A percentile compares a stretch with the other conserved stretches of the same genome.
These are phyloP conservation scores for Hyposmocoma kahamanoa DNA, from an alignment of 1,140 invertebrate species.

Conservation along the genomic window DNA sequence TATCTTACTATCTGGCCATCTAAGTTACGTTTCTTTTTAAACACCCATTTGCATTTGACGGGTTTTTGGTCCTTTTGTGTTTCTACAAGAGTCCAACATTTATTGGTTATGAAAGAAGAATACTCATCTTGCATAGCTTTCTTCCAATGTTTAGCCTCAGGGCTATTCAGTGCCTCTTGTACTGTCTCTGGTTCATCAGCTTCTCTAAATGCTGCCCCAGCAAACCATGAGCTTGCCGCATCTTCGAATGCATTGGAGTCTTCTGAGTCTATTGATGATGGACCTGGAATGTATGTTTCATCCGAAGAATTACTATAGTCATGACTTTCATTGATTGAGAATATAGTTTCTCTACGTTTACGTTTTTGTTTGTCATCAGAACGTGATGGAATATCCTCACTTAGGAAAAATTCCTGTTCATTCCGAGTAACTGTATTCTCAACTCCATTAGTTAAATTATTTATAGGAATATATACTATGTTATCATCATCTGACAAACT, in stretches of 20 bases:
- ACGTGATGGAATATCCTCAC: not conserved
- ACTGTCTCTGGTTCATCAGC: not conserved
- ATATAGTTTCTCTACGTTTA: too few relatives aligned
- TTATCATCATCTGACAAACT: too few relatives aligned
- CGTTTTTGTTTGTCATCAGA: not conserved
- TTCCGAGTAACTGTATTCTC: too few relatives aligned
- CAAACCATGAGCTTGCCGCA: not conserved
- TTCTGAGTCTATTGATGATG: not conserved
- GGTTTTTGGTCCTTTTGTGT: slow-evolving; percentile 16
- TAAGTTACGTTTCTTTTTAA: slow-evolving; percentile 24
- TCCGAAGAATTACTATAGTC: not conserved
- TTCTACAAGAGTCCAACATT: slow-evolving; percentile 29
- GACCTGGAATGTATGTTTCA: not conserved
- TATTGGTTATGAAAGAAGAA: slow-evolving; percentile 24
- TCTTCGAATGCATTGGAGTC: not conserved
- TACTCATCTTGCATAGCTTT: slow-evolving; percentile 34
- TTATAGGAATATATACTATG: too few relatives aligned
- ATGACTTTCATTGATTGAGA: too few relatives aligned
- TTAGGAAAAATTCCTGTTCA: too few relatives aligned
- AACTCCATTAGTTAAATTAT: too few relatives aligned
- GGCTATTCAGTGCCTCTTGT: not conserved
- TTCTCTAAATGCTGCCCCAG: not conserved
- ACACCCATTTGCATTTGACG: slow-evolving; percentile 43
- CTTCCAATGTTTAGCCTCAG: slow-evolving; percentile 23
- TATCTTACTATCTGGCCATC: slow-evolving; percentile 25